These are phyloP conservation scores for Procambarus clarkii DNA, from an alignment of 1,140 invertebrate species.

Conservation along the genomic window DNA sequence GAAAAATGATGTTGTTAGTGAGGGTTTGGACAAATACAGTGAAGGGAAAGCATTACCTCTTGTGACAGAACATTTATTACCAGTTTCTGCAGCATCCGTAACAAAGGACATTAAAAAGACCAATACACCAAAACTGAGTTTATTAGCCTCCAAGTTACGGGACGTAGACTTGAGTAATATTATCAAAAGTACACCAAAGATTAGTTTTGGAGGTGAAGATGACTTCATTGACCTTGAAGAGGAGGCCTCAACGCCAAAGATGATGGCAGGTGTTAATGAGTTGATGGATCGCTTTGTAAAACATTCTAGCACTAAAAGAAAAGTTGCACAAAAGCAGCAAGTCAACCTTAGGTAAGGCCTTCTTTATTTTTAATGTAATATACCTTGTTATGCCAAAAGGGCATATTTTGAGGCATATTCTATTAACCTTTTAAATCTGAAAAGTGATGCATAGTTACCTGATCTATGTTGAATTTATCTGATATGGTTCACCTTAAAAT, in stretches of 20 bases:
- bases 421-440: too few species aligned
- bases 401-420: too few species aligned
- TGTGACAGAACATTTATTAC: background rate
- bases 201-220: conserved; percentile 39
- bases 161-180: conserved; percentile 42
- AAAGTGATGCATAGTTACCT: too few species aligned
- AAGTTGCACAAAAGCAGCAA: conserved; percentile 63
- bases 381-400: too few species aligned
- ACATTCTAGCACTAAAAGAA: conserved; percentile 65
- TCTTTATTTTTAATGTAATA: too few species aligned
- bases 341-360: conserved; percentile 73
- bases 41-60: background rate
- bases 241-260: conserved; percentile 11
- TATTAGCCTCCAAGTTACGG: conserved; percentile 36
- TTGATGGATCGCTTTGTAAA: conserved; percentile 72
- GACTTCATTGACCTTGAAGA: conserved; percentile 66
- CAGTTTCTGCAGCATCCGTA: background rate
- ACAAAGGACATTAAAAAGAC: background rate
- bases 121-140: conserved; percentile 46
- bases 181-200: conserved; percentile 50
- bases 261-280: conserved; percentile 72
- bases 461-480: too few species aligned
- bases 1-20: background rate
- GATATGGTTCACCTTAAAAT: too few species aligned
- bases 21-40: background rate